Base-by-base conservation (phyloP, 2,888 invertebrate genomes). In the Hirudinaria manillensis region DNA sequence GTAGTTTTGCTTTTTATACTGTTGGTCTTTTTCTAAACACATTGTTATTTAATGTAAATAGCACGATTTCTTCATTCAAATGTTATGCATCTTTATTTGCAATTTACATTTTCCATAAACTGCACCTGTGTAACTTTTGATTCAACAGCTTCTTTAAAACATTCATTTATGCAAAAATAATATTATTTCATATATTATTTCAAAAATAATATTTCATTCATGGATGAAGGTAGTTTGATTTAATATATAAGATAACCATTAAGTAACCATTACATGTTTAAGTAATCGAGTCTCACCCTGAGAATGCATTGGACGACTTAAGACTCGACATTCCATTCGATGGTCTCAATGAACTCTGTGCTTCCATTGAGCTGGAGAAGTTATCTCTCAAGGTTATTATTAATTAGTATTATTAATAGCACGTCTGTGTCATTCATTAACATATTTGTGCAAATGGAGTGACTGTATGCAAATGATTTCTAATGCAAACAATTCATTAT, bases 211-310 rank as follows among this genome's bases (percentile, higher is more conserved):
- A 45, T 45, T 45, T 36, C 10, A 36, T 36, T 36, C 36, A 10
- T 36, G 36, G 36, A 10, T 36, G 36, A 10, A 36, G 3, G 3
- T 3, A 10, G 36, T 36, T 10, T 10, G 10, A 36, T 36, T 6
- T 6, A n/a, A n/a, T n/a, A 36, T 6, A 36, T 36, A 36, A 45
- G 1, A 45, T 16, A 45, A 45, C 16, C 10, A 45, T 45, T 4
- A 45, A 45, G 45, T 10, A 10, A 10, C 45, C 45, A 36, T 36
- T 16, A 45, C n/a, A 13, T 32, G 7, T 34, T 34, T 10, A 81
- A 84, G 90, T 98, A 4, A 88, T 96, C 79, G 97, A 99, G 87
- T 90, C 93, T 27, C 97, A 99, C 87, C 96, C 97, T 34, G 99
- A 99, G 83, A 94, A 92, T 87, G 90, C 91, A 80, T 88, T 88